Evolutionary conservation across 2,888 invertebrate species (phyloP).

Genomic region (Hydroisotoma schaefferi): DNA sequence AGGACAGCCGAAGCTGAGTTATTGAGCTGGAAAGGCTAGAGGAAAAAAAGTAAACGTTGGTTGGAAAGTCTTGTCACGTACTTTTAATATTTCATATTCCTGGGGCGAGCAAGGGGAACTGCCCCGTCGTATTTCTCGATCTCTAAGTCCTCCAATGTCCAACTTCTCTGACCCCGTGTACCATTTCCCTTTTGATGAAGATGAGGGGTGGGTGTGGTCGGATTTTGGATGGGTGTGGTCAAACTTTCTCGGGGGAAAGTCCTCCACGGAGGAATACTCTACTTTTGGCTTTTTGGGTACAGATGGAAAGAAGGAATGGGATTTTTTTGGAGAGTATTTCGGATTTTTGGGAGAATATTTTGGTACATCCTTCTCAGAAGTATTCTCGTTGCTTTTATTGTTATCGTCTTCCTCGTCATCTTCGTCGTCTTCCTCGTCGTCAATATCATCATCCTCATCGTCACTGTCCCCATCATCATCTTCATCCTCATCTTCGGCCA

Average conservation of each 20-base stretch:
- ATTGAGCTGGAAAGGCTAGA: too few relatives aligned
- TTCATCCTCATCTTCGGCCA: constrained; percentile 15
- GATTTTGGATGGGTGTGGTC: too few relatives aligned
- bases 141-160: not conserved
- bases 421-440: constrained; percentile 11
- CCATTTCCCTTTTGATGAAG: not conserved
- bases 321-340: too few relatives aligned
- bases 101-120: constrained; percentile 59
- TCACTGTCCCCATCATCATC: constrained; percentile 13
- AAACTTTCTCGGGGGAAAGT: too few relatives aligned
- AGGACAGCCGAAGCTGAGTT: too few relatives aligned
- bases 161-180: not conserved
- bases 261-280: too few relatives aligned
- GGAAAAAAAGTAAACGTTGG: too few relatives aligned
- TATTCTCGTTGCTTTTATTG: too few relatives aligned
- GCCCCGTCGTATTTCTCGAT: not conserved
- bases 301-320: too few relatives aligned
- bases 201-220: not conserved
- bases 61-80: constrained; percentile 32
- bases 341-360: too few relatives aligned
- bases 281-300: too few relatives aligned
- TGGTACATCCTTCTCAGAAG: too few relatives aligned
- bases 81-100: constrained; percentile 66
- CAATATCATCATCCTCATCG: constrained; percentile 6
- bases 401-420: not conserved